phyloP scores from a whole-genome alignment of 2,113 vertebrate genomes.

The Plecotus auritus region DNA sequence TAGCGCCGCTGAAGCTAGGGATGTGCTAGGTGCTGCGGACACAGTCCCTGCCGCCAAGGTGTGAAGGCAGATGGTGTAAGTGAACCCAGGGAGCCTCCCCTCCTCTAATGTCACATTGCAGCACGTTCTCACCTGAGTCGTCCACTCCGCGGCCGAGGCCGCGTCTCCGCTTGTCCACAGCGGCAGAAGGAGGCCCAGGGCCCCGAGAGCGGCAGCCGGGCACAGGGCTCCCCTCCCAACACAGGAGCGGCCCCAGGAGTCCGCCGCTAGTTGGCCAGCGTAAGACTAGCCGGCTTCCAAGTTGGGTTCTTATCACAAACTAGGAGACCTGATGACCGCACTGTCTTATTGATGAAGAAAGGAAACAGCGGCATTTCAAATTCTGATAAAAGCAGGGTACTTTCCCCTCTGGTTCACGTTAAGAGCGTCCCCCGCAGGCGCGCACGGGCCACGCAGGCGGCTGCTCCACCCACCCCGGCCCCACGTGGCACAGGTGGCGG shows the following conservation, averaged over 20 bases:
- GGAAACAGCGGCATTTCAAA: background rate
- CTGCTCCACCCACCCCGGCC: background rate
- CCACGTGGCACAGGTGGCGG: background rate
- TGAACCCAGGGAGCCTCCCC: background rate
- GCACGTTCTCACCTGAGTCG: background rate
- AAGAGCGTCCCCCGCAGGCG: background rate
- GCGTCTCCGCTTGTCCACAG: too few species aligned
- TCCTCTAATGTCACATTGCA: background rate
- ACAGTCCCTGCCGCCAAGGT: background rate
- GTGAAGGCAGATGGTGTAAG: background rate
- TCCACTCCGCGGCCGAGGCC: background rate
- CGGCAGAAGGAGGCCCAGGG: background rate
- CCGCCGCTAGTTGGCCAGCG: background rate
- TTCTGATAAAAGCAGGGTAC: background rate
- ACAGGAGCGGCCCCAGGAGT: too few species aligned
- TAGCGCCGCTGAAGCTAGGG: background rate
- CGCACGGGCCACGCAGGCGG: background rate
- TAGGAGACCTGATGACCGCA: background rate
- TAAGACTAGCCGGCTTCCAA: background rate
- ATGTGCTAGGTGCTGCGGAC: background rate
- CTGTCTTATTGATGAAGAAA: background rate
- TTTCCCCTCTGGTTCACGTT: background rate
- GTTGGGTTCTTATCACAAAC: background rate
- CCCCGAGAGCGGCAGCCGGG: background rate
- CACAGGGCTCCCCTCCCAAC: accelerated